Conservation (phyloP, 2,797 vertebrate genomes). For the Novumbra hubbsi region DNA sequence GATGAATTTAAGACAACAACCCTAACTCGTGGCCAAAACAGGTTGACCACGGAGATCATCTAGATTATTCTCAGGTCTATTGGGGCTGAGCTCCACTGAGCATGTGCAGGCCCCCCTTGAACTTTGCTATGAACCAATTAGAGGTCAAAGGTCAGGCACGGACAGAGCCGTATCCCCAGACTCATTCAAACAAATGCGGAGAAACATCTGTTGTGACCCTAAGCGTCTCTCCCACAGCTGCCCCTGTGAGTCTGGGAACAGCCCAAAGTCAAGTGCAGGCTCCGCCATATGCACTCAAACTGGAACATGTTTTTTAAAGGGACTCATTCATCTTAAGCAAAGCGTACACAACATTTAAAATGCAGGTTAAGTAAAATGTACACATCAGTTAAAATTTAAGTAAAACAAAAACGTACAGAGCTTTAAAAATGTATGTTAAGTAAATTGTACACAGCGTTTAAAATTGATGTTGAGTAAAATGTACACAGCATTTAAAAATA, state of each 20-base stretch:
- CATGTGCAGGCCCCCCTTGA: constrained; percentile 47
- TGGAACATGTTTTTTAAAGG: neutral
- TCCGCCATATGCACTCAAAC: constrained; percentile 20
- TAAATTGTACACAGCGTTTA: too few species aligned
- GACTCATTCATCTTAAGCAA: constrained; percentile 18
- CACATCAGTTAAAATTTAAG: too few species aligned
- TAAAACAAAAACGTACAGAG: too few species aligned
- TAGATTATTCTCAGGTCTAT: constrained; percentile 11
- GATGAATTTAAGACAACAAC: constrained; percentile 16
- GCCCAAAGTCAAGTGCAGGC: constrained; percentile 70
- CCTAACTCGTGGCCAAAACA: neutral
- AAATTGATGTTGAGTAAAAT: too few species aligned
- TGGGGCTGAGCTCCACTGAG: constrained; percentile 32
- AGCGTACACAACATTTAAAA: neutral
- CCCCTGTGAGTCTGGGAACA: constrained; percentile 64
- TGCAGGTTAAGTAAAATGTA: too few species aligned
- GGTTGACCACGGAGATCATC: neutral
- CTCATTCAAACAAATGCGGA: constrained; percentile 61
- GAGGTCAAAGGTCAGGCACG: constrained; percentile 67
- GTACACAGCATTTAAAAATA: too few species aligned
- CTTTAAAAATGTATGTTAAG: too few species aligned
- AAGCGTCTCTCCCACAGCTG: constrained; percentile 62
- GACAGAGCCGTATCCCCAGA: constrained; percentile 60
- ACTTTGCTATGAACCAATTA: constrained; percentile 55
- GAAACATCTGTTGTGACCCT: constrained; percentile 72